Evolutionary conservation across 1,140 invertebrate genomes (phyloP).

Genomic region (Aphis craccivora): DNA sequence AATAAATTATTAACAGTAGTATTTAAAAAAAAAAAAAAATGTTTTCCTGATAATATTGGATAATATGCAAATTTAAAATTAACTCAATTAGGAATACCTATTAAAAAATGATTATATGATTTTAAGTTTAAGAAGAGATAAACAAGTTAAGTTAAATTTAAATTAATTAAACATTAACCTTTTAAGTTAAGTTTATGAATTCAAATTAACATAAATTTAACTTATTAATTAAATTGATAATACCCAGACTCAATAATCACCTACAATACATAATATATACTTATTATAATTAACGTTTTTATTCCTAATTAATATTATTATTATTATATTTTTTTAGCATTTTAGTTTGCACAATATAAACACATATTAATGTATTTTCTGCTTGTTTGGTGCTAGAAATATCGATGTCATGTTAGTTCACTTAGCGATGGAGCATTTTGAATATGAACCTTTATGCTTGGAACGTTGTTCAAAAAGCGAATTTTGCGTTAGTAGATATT

Average conservation of each 20-base stretch:
- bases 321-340: constrained; percentile 27
- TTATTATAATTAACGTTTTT: not conserved
- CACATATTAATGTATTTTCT: constrained; percentile 39
- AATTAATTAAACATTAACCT: not conserved
- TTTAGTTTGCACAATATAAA: constrained; percentile 22
- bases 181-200: no score
- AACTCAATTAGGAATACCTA: no score
- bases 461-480: not conserved
- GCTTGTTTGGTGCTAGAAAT: constrained; percentile 14
- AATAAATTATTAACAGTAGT: not conserved
- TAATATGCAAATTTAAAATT: not conserved
- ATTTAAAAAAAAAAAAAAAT: not conserved
- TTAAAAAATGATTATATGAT: not conserved
- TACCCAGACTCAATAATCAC: not conserved
- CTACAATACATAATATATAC: no score
- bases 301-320: not conserved
- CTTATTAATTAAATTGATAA: no score
- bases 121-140: not conserved
- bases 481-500: not conserved
- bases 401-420: not conserved
- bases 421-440: constrained; percentile 50
- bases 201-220: no score
- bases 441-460: constrained; percentile 44
- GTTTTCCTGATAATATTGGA: not conserved
- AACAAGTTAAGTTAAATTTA: not conserved